Evolutionary conservation across 2,113 vertebrate species (phyloP).

Genomic region (Strix uralensis): DNA sequence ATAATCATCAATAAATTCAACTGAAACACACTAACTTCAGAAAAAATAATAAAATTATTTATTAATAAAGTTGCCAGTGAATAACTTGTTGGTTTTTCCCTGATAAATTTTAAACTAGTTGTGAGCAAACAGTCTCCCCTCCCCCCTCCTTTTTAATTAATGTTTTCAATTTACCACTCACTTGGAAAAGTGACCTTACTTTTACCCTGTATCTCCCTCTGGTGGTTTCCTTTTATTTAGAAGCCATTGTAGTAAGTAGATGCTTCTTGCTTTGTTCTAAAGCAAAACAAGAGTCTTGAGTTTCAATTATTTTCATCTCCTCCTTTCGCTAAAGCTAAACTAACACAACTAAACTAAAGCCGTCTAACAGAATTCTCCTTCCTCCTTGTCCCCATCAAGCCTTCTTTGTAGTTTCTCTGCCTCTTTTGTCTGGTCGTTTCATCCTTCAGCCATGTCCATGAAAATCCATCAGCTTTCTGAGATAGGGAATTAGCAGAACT

Average conservation of each 20-base stretch:
- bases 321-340: not conserved
- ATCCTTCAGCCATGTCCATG: not conserved
- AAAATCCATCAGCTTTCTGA: not conserved
- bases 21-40: not conserved
- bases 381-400: fast-evolving
- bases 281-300: not conserved
- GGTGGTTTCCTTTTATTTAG: conserved; percentile 25
- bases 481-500: not conserved
- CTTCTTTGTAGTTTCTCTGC: not conserved
- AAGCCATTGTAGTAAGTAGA: not conserved
- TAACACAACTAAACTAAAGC: not conserved
- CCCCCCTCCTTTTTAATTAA: not conserved
- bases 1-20: not conserved
- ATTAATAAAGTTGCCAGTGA: not conserved
- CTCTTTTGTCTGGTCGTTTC: not conserved
- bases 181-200: conserved; percentile 12
- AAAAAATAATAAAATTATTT: not conserved
- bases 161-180: not conserved
- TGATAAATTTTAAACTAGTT: not conserved
- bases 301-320: not conserved
- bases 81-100: not conserved
- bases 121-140: not conserved
- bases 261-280: not conserved
- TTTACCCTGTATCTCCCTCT: conserved; percentile 57
- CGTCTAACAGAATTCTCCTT: not conserved